These are phyloP conservation scores for Morpho achilles DNA, from an alignment of 2,888 invertebrate genomes.

Conservation along the genomic window DNA sequence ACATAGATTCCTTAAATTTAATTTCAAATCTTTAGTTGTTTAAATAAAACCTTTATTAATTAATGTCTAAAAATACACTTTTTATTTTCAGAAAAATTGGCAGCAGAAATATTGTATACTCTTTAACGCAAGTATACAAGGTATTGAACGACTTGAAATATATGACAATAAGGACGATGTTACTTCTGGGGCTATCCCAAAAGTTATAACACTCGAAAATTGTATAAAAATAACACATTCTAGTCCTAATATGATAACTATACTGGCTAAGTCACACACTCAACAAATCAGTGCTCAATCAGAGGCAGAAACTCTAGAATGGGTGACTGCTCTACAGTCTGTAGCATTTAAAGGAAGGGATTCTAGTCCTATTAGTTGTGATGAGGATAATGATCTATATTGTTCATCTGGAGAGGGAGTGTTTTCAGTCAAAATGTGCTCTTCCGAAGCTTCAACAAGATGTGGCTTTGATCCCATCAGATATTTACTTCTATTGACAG, in stretches of 20 bases:
- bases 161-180: slow-evolving; percentile 89
- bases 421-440: slow-evolving; percentile 87
- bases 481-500: slow-evolving; percentile 86
- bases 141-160: slow-evolving; percentile 91
- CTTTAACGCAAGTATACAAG: slow-evolving; percentile 90
- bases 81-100: slow-evolving; percentile 86
- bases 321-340: slow-evolving; percentile 88
- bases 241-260: slow-evolving; percentile 81
- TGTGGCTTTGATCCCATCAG: slow-evolving; percentile 85
- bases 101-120: slow-evolving; percentile 88
- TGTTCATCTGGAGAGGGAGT: slow-evolving; percentile 91
- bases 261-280: slow-evolving; percentile 88
- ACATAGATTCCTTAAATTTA: too few species aligned
- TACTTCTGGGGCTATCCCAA: slow-evolving; percentile 79
- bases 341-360: slow-evolving; percentile 88
- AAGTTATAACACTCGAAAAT: slow-evolving; percentile 91
- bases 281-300: slow-evolving; percentile 79
- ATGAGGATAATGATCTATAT: slow-evolving; percentile 94
- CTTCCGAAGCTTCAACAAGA: slow-evolving; percentile 88
- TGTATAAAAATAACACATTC: slow-evolving; percentile 90
- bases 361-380: slow-evolving; percentile 80
- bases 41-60: too few species aligned
- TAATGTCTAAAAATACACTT: neutral
- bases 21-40: too few species aligned
- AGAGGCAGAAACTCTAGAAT: slow-evolving; percentile 85